Conservation (phyloP, 2,113 vertebrate species). For the Gyps fulvus region DNA sequence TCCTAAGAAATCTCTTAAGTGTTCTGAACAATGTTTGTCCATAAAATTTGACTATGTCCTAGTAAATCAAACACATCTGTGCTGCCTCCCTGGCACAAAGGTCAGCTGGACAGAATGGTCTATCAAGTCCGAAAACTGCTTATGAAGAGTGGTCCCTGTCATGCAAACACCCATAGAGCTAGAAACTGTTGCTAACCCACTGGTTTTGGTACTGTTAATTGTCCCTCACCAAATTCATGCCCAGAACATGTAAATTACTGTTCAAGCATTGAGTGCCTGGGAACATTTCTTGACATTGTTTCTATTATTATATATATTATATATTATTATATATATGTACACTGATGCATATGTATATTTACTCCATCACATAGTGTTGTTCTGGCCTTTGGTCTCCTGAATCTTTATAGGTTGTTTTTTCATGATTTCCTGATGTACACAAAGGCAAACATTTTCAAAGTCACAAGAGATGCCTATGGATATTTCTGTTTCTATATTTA, state of each 20-base stretch:
- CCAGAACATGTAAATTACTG: background rate
- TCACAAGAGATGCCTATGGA: background rate
- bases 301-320: background rate
- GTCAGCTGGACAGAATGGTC: background rate
- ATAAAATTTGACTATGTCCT: background rate
- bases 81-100: background rate
- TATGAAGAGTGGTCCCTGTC: background rate
- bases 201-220: rapidly evolving
- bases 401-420: background rate
- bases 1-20: background rate
- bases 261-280: background rate
- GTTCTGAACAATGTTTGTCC: background rate
- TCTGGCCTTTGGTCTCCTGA: background rate
- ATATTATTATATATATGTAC: background rate
- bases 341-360: background rate
- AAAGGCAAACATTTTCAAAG: background rate
- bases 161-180: background rate
- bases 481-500: background rate
- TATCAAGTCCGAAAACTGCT: background rate
- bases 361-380: background rate
- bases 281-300: background rate
- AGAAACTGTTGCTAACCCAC: background rate
- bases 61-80: background rate
- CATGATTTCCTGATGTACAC: background rate
- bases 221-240: background rate